These are phyloP conservation scores for Embidobia sp. DNA, from an alignment of 2,888 invertebrate genomes.

Conservation along the genomic window DNA sequence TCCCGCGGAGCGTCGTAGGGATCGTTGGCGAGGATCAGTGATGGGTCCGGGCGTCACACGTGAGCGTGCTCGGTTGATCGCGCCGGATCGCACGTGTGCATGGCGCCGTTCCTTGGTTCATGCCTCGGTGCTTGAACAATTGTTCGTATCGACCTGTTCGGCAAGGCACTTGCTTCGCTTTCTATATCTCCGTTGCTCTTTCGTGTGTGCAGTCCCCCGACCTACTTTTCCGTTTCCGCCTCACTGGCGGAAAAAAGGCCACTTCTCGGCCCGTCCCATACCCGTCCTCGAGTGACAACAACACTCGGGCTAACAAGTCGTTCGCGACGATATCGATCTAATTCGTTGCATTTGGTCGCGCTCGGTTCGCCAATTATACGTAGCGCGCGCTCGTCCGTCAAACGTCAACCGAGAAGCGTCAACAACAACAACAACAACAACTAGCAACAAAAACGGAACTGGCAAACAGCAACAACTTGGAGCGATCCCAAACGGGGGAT, in stretches of 20 bases:
- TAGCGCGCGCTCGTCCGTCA: no score
- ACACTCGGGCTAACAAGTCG: slow-evolving; percentile 7
- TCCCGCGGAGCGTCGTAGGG: no score
- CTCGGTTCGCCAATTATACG: no score
- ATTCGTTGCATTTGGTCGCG: slow-evolving; percentile 35
- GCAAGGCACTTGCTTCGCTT: slow-evolving; percentile 57
- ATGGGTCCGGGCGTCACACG: neutral
- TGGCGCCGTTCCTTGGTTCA: neutral
- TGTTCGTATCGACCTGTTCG: slow-evolving; percentile 53
- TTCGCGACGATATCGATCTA: slow-evolving; percentile 40
- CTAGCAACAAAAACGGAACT: neutral
- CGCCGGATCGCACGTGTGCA: slow-evolving; percentile 31
- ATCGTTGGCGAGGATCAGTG: no score
- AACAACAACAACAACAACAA: slow-evolving; percentile 27
- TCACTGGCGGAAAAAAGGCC: slow-evolving; percentile 34
- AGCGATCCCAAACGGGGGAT: no score
- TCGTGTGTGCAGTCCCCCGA: slow-evolving; percentile 51
- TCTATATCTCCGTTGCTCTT: no score
- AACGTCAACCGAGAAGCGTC: neutral
- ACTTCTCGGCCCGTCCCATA: slow-evolving; percentile 16
- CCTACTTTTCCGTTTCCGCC: slow-evolving; percentile 40
- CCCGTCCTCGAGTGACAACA: neutral
- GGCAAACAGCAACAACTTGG: neutral
- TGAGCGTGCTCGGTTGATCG: neutral
- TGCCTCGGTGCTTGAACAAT: slow-evolving; percentile 23